These are phyloP conservation scores for Neelides folsomi DNA, from an alignment of 2,888 invertebrate species.

Conservation along the genomic window DNA sequence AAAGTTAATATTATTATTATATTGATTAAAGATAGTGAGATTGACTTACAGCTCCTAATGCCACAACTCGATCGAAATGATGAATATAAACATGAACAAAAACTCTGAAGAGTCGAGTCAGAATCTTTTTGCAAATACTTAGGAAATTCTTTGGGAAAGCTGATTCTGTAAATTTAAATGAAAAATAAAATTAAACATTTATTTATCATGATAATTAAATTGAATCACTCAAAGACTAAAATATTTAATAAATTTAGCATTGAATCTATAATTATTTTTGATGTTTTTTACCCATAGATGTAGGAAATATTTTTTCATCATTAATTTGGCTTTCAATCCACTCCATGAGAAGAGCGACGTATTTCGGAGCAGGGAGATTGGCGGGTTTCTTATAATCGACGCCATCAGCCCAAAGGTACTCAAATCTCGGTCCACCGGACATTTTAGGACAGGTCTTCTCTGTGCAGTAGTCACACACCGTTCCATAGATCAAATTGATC, in stretches of 20 bases:
- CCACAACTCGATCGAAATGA: slow-evolving; percentile 76
- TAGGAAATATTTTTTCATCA: slow-evolving; percentile 71
- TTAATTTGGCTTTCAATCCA: slow-evolving; percentile 86
- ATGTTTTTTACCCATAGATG: slow-evolving; percentile 51
- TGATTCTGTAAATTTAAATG: slow-evolving; percentile 49
- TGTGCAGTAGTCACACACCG: slow-evolving; percentile 71
- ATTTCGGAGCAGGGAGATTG: slow-evolving; percentile 66
- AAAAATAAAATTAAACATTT: slow-evolving; percentile 4
- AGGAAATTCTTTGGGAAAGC: slow-evolving; percentile 76
- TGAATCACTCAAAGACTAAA: too few relatives aligned
- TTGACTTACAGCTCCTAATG: slow-evolving; percentile 68
- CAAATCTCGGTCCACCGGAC: slow-evolving; percentile 71
- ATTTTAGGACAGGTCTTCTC: slow-evolving; percentile 72
- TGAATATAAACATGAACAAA: slow-evolving; percentile 91
- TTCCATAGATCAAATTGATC: slow-evolving; percentile 82
- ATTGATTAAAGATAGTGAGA: neutral
- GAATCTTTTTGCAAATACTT: slow-evolving; percentile 66
- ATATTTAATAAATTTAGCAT: too few relatives aligned
- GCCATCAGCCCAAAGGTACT: slow-evolving; percentile 83
- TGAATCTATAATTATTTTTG: too few relatives aligned
- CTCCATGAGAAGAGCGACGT: slow-evolving; percentile 72
- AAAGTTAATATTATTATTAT: neutral
- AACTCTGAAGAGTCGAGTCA: slow-evolving; percentile 73
- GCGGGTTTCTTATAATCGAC: slow-evolving; percentile 61
- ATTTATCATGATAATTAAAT: neutral